These are phyloP conservation scores for Aplodontia rufa DNA, from an alignment of 2,113 vertebrate genomes.

Conservation along the genomic window DNA sequence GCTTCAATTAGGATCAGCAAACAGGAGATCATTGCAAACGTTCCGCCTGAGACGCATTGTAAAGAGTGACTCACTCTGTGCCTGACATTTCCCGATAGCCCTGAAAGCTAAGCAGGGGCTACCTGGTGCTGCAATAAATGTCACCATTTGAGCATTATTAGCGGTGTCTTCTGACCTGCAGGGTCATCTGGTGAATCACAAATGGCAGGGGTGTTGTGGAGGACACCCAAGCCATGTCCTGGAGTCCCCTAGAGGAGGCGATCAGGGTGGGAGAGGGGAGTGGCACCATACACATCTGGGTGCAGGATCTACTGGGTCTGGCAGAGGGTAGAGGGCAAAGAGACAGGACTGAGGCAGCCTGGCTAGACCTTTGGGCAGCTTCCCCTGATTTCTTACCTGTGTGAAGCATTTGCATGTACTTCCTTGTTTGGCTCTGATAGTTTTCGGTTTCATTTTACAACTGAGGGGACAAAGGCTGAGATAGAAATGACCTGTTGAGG, in stretches of 20 bases:
- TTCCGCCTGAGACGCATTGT: not conserved
- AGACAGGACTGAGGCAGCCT: not conserved
- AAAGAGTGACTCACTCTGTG: not conserved
- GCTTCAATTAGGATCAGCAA: not conserved
- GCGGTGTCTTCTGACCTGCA: not conserved
- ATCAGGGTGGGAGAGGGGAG: not conserved
- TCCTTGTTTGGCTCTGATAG: not conserved
- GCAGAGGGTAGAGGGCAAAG: not conserved
- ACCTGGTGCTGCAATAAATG: not conserved
- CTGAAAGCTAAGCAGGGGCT: not conserved
- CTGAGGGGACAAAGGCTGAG: not conserved
- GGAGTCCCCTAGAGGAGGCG: not conserved
- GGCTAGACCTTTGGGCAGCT: not conserved
- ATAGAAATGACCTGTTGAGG: not conserved
- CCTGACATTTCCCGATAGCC: slow-evolving; percentile 44
- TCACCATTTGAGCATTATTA: not conserved
- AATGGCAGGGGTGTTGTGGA: not conserved
- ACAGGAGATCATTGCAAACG: not conserved
- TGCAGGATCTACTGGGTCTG: not conserved
- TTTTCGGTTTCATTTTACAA: not conserved
- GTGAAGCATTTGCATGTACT: not conserved
- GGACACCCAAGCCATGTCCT: not conserved
- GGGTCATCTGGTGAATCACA: not conserved
- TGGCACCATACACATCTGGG: not conserved
- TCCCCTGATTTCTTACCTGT: not conserved